Evolutionary conservation across 2,113 vertebrate genomes (phyloP), one percentile per base, ranked within the genome.

Genomic region (Brachirus orientalis): DNA sequence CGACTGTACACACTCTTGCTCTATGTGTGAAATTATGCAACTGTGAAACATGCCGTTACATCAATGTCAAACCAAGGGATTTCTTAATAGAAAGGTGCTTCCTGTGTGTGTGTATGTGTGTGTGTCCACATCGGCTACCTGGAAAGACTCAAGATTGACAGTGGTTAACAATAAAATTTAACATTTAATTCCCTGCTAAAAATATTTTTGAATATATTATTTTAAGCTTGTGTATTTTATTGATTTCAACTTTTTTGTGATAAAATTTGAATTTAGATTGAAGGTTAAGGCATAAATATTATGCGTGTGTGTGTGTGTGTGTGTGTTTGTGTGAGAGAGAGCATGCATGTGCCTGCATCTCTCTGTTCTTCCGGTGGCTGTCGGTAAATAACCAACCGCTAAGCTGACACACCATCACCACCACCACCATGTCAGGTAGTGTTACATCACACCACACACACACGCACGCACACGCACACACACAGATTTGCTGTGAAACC

Each of bases 321-420:
- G 74, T 59, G 69, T 57, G 56, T 43, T 51, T 55, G 53, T 20
- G 63, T 51, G 69, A 52, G 60, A 62, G 57, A 13, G 43, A 53
- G 55, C 62, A 35, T 18, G 46, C 14, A n/a, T 10, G 18, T 18
- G 35, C 53, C 53, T 55, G 36, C 53, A 45, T 16, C 44, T 45
- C 33, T 43, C 5, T 43, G 10, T 11, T 90, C 93, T 92, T 91
- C 78, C 91, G 85, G 91, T n/a, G 83, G 84, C 89, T 87, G 89
- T 88, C 90, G 88, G 63, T 94, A 92, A 95, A 92, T 94, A 93
- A 94, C 90, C 91, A 92, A 92, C 88, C 50, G 76, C 91, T 91
- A 57, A 4, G 0, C 71, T 17, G 82, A 93, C 85, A 77, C 73
- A 91, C 57, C 80, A 78, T 69, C n/a, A 74, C 22, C 22, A 28